phyloP scores from a whole-genome alignment of 1,140 invertebrate species.

The Prorops nasuta region DNA sequence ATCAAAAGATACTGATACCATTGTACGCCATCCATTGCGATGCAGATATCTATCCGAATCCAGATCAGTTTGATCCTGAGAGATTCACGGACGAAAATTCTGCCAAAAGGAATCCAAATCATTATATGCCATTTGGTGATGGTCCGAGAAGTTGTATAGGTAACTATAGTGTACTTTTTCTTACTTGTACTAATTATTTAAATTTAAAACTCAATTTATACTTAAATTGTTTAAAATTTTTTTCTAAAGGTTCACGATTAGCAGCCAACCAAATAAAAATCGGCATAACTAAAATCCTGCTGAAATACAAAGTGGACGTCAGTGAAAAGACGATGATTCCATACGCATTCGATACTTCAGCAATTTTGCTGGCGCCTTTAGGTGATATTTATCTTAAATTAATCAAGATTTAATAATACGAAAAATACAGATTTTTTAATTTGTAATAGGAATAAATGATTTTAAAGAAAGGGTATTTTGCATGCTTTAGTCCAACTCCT shows the following conservation, averaged over 20 bases:
- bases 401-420: neutral
- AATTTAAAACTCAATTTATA: neutral
- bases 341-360: neutral
- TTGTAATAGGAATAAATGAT: too few relatives aligned
- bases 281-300: slow-evolving; percentile 12
- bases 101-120: slow-evolving; percentile 6
- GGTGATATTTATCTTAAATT: slow-evolving; percentile 1
- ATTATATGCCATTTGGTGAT: slow-evolving; percentile 16
- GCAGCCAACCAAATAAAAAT: slow-evolving; percentile 9
- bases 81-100: slow-evolving; percentile 3
- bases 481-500: too few relatives aligned
- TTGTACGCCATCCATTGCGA: slow-evolving; percentile 6
- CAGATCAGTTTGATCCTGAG: slow-evolving; percentile 15
- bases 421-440: too few relatives aligned
- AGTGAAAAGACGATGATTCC: slow-evolving; percentile 16
- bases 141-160: slow-evolving; percentile 18
- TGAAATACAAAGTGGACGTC: slow-evolving; percentile 11
- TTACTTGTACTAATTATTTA: neutral
- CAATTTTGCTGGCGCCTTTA: neutral
- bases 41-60: slow-evolving; percentile 16
- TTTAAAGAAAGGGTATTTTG: too few relatives aligned
- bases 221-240: neutral
- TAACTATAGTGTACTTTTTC: slow-evolving; percentile 3
- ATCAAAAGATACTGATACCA: neutral
- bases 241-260: slow-evolving; percentile 15